A percentile compares a stretch with the other conserved stretches of the same genome.
phyloP scores from a whole-genome alignment of 2,113 vertebrate genomes.

The Mirounga angustirostris region DNA sequence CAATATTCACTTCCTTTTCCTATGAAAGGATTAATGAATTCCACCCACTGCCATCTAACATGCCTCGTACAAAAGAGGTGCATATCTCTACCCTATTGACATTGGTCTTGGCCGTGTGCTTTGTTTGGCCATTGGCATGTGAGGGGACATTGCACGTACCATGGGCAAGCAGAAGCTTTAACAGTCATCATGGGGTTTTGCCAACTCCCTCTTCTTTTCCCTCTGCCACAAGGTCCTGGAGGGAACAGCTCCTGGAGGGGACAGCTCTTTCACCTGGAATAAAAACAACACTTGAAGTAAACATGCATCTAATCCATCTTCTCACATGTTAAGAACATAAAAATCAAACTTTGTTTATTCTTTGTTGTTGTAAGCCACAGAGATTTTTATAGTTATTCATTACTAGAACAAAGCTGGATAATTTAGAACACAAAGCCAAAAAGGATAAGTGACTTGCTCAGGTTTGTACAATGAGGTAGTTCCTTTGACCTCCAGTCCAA shows the following conservation, averaged over 20 bases:
- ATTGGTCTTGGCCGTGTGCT: background rate
- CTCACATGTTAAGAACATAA: background rate
- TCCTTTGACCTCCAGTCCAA: background rate
- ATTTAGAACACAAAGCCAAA: background rate
- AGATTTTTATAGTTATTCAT: background rate
- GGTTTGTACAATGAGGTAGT: background rate
- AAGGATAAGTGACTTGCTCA: background rate
- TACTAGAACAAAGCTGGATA: background rate
- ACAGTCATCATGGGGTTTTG: background rate
- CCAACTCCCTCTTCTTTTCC: background rate
- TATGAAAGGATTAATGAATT: background rate
- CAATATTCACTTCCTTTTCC: background rate
- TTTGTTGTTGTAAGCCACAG: background rate
- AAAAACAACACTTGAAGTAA: background rate
- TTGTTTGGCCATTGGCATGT: background rate
- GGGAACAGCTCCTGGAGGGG: background rate
- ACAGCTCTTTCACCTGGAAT: background rate
- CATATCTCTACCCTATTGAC: background rate
- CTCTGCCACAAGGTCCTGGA: background rate
- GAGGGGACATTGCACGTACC: background rate
- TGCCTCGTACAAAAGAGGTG: background rate
- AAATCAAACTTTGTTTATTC: background rate
- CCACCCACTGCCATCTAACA: background rate
- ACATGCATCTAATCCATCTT: background rate
- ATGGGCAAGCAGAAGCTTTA: background rate